Conservation (phyloP, 2,113 vertebrate genomes). For the Mixornis gularis region DNA sequence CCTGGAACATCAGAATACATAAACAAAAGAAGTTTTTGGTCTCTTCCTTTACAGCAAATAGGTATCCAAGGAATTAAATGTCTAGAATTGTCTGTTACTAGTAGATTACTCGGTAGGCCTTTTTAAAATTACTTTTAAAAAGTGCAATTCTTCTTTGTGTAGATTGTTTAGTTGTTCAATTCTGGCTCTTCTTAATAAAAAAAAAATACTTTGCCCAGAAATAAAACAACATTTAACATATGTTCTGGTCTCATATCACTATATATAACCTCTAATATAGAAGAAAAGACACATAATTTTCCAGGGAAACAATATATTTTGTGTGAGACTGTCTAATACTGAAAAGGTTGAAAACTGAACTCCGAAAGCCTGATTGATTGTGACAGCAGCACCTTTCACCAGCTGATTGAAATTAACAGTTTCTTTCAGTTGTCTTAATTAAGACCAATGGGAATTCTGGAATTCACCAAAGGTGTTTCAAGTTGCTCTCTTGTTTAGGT, state of each 20-base stretch:
- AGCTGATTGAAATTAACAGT: constrained; percentile 74
- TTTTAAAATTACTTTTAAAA: background rate
- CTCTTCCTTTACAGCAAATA: background rate
- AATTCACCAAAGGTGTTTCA: constrained; percentile 68
- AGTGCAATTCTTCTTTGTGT: rapidly evolving
- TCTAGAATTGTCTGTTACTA: background rate
- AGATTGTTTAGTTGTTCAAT: background rate
- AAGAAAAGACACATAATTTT: background rate
- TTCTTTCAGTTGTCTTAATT: constrained; percentile 75
- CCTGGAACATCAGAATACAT: background rate
- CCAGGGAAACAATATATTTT: constrained; percentile 43
- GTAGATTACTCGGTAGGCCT: rapidly evolving
- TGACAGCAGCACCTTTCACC: constrained; percentile 57
- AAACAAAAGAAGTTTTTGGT: background rate
- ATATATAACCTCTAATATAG: background rate
- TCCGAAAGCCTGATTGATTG: constrained; percentile 54
- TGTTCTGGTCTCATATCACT: background rate
- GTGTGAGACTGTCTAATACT: constrained; percentile 1
- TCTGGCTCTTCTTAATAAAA: background rate
- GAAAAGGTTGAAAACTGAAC: constrained; percentile 62
- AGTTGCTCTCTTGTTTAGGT: constrained; percentile 55
- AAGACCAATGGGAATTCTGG: constrained; percentile 73
- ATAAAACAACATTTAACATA: background rate
- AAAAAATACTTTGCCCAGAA: background rate
- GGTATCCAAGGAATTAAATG: background rate